phyloP scores from a whole-genome alignment of 2,888 invertebrate species.

The Ethmia dodecea region DNA sequence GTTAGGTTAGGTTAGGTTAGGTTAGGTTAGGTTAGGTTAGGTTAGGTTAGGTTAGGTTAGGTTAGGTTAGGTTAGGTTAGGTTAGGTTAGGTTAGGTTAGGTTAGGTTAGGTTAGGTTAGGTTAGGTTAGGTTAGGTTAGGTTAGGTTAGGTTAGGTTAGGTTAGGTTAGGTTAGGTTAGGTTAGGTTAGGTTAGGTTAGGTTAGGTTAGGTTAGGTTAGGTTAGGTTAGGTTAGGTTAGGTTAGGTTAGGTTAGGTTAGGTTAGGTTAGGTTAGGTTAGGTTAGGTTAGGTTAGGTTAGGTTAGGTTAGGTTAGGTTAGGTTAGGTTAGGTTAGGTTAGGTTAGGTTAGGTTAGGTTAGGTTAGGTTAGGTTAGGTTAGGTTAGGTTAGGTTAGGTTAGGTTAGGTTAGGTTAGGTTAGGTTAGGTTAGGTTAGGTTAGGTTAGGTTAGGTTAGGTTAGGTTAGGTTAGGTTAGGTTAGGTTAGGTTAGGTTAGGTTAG shows the following conservation, averaged over 20 bases:
- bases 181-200: slow-evolving; percentile 14
- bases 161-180: slow-evolving; percentile 15
- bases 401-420: slow-evolving; percentile 13
- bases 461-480: slow-evolving; percentile 14
- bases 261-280: slow-evolving; percentile 15
- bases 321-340: slow-evolving; percentile 14
- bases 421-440: slow-evolving; percentile 13
- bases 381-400: slow-evolving; percentile 11
- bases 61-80: slow-evolving; percentile 22
- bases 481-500: slow-evolving; percentile 18
- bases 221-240: slow-evolving; percentile 10
- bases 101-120: slow-evolving; percentile 21
- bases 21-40: slow-evolving; percentile 20
- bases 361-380: slow-evolving; percentile 14
- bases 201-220: slow-evolving; percentile 6
- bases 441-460: slow-evolving; percentile 13
- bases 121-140: slow-evolving; percentile 22
- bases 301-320: slow-evolving; percentile 16
- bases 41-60: slow-evolving; percentile 18
- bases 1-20: slow-evolving; percentile 21
- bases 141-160: slow-evolving; percentile 17
- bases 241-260: slow-evolving; percentile 12
- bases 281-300: slow-evolving; percentile 10
- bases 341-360: slow-evolving; percentile 13
- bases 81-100: slow-evolving; percentile 22